Evolutionary conservation across 2,888 invertebrate species (phyloP), one percentile per base, ranked within the genome.

Genomic region (Geotrupes spiniger): DNA sequence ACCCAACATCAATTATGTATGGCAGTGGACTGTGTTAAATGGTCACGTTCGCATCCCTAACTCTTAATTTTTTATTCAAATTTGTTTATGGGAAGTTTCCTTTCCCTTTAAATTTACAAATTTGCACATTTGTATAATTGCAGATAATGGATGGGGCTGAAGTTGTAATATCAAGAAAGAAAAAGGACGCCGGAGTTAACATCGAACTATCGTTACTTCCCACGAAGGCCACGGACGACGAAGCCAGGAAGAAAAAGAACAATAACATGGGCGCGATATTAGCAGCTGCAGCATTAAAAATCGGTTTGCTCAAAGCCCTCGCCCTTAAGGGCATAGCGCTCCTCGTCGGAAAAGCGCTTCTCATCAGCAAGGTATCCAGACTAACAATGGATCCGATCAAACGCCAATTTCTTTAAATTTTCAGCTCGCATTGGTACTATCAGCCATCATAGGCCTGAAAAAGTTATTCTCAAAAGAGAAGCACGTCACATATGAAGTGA

Each of bases 301-400:
- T 89, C 47, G 91, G 89, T 64, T 77, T 91, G 40, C 79, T 91
- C 16, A 90, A 87, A 42, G 88, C 88, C 36, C 66, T 92, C 41
- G 83, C 89, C 21, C 86, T 91, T 72, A 91, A 91, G 65, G 89
- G 85, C 11, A 74, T 92, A 2, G 86, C 87, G 10, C 76, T 91
- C 3, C 79, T 91, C 57, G 90, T 91, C 25, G 90, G 90, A 63
- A 91, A 92, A 75, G 91, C 91, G 16, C 78, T 92, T 2, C 79
- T 92, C 31, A 84, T 91, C 53, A 88, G 89, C 60, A 92, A 92
- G 70, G 74, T 74, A 67, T 54, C 21, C 21, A 6, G 6, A 21
- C 21, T 6, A 21, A 4, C 6, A 21, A 4, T 21, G 21, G 6
- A 21, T n/a, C n/a, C n/a, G n/a, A n/a, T n/a, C n/a, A n/a, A n/a